Conservation (phyloP, 2,113 vertebrate genomes). For the Mola mola region DNA sequence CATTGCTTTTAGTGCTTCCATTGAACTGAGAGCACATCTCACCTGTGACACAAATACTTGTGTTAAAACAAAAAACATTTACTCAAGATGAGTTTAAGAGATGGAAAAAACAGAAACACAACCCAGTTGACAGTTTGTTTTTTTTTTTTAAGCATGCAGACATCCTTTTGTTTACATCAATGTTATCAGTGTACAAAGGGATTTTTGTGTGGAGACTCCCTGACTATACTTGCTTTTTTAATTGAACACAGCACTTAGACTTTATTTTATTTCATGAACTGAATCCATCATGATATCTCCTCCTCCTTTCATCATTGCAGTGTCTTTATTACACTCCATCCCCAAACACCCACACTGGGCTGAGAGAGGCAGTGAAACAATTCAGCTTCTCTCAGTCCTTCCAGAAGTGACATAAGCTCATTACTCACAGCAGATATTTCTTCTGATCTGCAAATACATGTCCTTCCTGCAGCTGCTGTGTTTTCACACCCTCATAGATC, state of each 20-base stretch:
- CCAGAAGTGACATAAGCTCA: constrained; percentile 58
- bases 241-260: neutral
- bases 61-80: too few species aligned
- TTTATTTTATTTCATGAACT: constrained; percentile 22
- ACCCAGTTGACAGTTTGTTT: too few species aligned
- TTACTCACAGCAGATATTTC: constrained; percentile 51
- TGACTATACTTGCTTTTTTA: neutral
- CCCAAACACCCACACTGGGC: constrained; percentile 30
- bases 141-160: too few species aligned
- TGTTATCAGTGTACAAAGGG: constrained; percentile 45
- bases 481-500: constrained; percentile 38
- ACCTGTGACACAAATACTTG: too few species aligned
- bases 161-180: neutral
- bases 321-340: constrained; percentile 24
- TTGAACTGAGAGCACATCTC: too few species aligned
- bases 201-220: constrained; percentile 27
- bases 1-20: too few species aligned
- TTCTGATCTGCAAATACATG: constrained; percentile 59
- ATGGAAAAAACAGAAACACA: too few species aligned
- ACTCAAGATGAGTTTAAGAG: too few species aligned
- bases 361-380: constrained; percentile 32
- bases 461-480: constrained; percentile 34
- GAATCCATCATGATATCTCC: constrained; percentile 18
- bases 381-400: constrained; percentile 35
- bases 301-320: constrained; percentile 3